Conservation (phyloP, 2,797 vertebrate genomes). For the Anabas testudineus region DNA sequence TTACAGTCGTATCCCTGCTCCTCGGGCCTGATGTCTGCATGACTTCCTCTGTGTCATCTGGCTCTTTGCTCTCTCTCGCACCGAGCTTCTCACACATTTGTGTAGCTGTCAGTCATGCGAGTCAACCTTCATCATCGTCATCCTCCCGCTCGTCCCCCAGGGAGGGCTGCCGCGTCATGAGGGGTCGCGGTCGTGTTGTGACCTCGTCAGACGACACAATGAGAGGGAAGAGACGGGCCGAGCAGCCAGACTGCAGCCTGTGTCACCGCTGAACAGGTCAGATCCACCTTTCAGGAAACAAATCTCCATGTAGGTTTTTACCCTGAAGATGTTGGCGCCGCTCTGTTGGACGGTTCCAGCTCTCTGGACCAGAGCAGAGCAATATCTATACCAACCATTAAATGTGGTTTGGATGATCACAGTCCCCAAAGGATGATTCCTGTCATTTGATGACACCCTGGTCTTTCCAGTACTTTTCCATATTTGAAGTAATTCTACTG, state of each 20-base stretch:
- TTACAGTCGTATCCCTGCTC: conserved; percentile 1
- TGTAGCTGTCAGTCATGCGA: conserved; percentile 36
- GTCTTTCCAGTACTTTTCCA: too few relatives aligned
- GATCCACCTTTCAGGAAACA: conserved; percentile 3
- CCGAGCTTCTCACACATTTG: conserved; percentile 39
- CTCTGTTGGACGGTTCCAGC: not conserved
- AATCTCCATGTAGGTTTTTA: not conserved
- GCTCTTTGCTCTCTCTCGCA: not conserved
- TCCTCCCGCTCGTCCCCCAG: not conserved
- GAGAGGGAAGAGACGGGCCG: not conserved
- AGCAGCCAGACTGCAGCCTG: not conserved
- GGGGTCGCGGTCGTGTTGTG: not conserved
- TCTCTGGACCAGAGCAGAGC: not conserved
- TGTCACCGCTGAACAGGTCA: not conserved
- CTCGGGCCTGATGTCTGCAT: conserved; percentile 15
- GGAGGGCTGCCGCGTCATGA: not conserved
- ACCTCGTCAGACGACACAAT: conserved; percentile 17
- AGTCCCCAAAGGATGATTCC: too few relatives aligned
- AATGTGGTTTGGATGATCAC: not conserved
- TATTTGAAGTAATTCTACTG: too few relatives aligned
- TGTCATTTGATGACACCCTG: too few relatives aligned
- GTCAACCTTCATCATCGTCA: conserved; percentile 36
- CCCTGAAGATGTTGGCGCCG: not conserved
- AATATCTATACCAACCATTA: not conserved
- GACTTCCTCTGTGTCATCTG: not conserved